Conservation (phyloP, 2,888 invertebrate species). For the Platypus cylindrus region DNA sequence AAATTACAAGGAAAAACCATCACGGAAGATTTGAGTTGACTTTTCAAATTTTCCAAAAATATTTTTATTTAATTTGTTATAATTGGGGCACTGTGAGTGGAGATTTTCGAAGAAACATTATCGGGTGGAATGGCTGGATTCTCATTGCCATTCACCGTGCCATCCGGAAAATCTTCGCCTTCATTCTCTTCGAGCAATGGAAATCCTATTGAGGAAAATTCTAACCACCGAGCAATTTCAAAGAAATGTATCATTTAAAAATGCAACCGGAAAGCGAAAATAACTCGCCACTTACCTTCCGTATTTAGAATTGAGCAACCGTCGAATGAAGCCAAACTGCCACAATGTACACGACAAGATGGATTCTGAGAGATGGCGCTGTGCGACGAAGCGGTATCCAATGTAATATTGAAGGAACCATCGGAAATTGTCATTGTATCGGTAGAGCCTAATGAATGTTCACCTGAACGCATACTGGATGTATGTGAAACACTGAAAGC, state of each 20-base stretch:
- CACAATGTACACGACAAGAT: constrained; percentile 41
- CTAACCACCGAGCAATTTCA: not conserved
- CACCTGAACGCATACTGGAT: constrained; percentile 30
- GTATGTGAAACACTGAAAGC: constrained; percentile 33
- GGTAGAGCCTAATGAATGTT: constrained; percentile 39
- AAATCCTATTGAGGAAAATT: constrained; percentile 25
- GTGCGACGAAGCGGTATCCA: constrained; percentile 40
- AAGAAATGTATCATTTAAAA: not conserved
- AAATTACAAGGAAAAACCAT: not conserved
- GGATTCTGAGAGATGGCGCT: constrained; percentile 35
- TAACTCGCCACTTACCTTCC: constrained; percentile 38
- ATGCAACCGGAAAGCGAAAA: no score
- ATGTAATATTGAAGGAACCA: constrained; percentile 40
- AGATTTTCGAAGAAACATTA: constrained; percentile 31
- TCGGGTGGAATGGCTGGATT: constrained; percentile 31
- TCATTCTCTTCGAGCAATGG: constrained; percentile 36
- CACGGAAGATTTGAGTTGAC: not conserved
- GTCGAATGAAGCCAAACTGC: constrained; percentile 42
- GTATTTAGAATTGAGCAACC: constrained; percentile 35
- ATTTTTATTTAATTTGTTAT: constrained; percentile 5
- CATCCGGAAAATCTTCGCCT: constrained; percentile 30
- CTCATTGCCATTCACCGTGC: constrained; percentile 29
- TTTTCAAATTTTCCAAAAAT: not conserved
- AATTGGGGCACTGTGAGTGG: constrained; percentile 20
- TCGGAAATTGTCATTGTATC: constrained; percentile 43